Base-by-base conservation (phyloP, 2,797 vertebrate genomes). In the Alcedo atthis region DNA sequence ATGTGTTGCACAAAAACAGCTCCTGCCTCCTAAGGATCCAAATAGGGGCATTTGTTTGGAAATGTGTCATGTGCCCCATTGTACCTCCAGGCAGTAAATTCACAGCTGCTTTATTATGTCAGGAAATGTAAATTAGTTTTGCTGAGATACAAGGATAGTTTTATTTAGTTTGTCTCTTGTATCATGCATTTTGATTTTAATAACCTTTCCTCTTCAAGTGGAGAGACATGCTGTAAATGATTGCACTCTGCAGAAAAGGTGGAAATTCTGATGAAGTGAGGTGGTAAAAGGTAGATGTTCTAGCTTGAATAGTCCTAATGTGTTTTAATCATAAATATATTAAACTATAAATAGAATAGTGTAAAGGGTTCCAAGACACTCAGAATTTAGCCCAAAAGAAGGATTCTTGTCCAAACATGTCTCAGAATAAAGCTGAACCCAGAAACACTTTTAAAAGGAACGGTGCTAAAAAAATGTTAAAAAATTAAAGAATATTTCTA, bases 61-160 rank as follows among this genome's bases (percentile, higher is more conserved):
- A 85, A 55, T 37, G 32, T 71, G 54, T 49, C 81, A 77, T 57
- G 55, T 87, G 51, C 66, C 45, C 61, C 49, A n/a, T 63, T 9
- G 15, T 63, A 68, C 61, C 63, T 92, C 33, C 63, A 84, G 68
- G 74, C 43, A 30, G 40, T 10, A 66, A 30, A 81, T 53, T 85
- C 12, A 8, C 73, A 94, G 40, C 67, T 88, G 81, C 42, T 78
- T 94, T 93, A 45, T 42, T 64, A 61, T 57, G 57, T 67, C 63
- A 92, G 17, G 63, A 93, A 89, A 87, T 73, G 37, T 84, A 64
- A 87, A 67, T 90, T 76, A 33, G 30, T 81, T 93, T 66, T 70
- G 16, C 42, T 66, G 30, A 63, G 53, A 33, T 43, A 40, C 0
- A 8, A 83, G 48, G 13, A 11, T 64, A 22, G 16, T 48, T 86